phyloP scores from a whole-genome alignment of 1,140 invertebrate genomes.

The Drusus annulatus region DNA sequence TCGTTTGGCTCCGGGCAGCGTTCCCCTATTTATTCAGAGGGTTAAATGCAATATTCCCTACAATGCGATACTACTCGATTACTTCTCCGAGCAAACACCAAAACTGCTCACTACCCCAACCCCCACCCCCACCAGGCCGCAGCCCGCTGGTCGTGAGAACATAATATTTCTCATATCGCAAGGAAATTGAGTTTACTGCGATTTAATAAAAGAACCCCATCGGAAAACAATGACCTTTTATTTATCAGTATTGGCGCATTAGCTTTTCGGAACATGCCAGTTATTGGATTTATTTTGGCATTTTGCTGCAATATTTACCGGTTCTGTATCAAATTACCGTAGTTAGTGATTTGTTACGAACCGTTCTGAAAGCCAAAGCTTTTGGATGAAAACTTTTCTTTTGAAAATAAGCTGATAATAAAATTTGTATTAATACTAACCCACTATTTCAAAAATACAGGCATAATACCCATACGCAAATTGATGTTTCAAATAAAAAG shows the following conservation, averaged over 20 bases:
- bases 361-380: too few relatives aligned
- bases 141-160: conserved; percentile 10
- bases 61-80: conserved; percentile 56
- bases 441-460: too few relatives aligned
- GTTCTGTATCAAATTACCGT: too few relatives aligned
- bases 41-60: conserved; percentile 57
- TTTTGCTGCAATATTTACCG: too few relatives aligned
- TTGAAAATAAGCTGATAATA: too few relatives aligned
- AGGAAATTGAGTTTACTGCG: conserved; percentile 21
- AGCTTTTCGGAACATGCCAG: neutral
- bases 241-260: neutral
- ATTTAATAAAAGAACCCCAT: conserved; percentile 38
- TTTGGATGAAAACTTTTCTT: too few relatives aligned
- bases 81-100: conserved; percentile 53
- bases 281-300: too few relatives aligned
- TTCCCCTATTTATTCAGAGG: conserved; percentile 58
- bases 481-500: too few relatives aligned
- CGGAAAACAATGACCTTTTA: conserved; percentile 13
- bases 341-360: too few relatives aligned
- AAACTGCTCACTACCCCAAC: neutral
- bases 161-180: conserved; percentile 38
- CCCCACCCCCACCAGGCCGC: neutral
- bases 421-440: too few relatives aligned
- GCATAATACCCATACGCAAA: too few relatives aligned
- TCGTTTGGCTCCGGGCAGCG: conserved; percentile 52